Evolutionary conservation across 2,113 vertebrate species (phyloP).

Genomic region (Zapornia atra): DNA sequence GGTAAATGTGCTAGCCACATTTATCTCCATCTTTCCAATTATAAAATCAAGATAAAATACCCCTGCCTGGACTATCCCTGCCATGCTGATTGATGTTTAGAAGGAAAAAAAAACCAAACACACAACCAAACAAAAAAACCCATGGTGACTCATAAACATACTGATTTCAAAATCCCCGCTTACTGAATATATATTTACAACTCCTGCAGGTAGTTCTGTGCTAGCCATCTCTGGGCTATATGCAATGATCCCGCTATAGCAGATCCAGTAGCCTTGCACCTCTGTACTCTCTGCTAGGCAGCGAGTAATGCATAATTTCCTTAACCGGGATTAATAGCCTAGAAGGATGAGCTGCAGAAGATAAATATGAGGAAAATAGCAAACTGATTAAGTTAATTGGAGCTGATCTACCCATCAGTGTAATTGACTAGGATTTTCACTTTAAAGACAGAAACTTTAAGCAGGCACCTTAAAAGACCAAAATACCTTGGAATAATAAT

Average conservation of each 20-base stretch:
- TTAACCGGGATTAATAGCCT: not conserved
- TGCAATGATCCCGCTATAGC: fast-evolving
- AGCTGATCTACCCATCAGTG: not conserved
- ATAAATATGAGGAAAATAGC: not conserved
- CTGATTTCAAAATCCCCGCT: not conserved
- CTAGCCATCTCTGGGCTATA: not conserved
- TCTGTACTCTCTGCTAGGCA: not conserved
- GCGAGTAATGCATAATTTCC: not conserved
- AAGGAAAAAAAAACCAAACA: not conserved
- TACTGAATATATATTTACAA: not conserved
- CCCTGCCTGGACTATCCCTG: not conserved
- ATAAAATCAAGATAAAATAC: not conserved
- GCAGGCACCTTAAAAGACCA: not conserved
- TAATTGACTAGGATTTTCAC: slow-evolving; percentile 23
- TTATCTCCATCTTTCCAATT: not conserved
- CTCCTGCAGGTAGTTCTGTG: not conserved
- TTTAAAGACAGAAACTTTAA: slow-evolving; percentile 16
- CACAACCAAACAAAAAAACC: no score
- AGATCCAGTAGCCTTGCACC: not conserved
- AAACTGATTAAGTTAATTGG: slow-evolving; percentile 21
- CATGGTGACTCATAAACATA: not conserved
- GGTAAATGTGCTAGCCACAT: not conserved
- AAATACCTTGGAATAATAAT: slow-evolving; percentile 37
- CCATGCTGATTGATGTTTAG: not conserved
- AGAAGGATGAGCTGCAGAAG: not conserved